Base-by-base conservation (phyloP, 2,797 vertebrate genomes). In the Channallabes apus region DNA sequence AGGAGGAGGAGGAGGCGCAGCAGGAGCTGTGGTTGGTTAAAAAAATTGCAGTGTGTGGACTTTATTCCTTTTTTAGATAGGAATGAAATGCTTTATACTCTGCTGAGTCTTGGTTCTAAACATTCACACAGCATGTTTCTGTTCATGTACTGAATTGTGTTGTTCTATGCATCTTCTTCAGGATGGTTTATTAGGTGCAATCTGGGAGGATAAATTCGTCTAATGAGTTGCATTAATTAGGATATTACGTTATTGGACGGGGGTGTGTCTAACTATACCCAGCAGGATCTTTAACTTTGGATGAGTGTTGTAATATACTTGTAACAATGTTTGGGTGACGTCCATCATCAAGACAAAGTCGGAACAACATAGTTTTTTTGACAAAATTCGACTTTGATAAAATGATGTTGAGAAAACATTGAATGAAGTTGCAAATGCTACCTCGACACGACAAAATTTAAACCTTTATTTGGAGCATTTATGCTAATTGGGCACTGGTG, bases 1-100 rank as follows among this genome's bases (percentile, higher is more conserved):
- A 51, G 93, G 90, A 17, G 95, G 89, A 0, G 91, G 88, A 86
- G 90, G 85, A 87, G 89, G 88, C 46, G 88, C 5, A 84, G 73
- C 80, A 61, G 87, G 84, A 71, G 76, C 78, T 87, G 64, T 1
- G 8, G 6, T 51, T 6, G 22, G 56, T 27, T n/a, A 54, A 3
- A 58, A 68, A 27, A 75, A 9, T 7, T 11, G 3, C 32, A 38
- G 58, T 24, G 62, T 41, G 22, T 79, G 14, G 18, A 17, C 32
- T 18, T 80, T 62, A n/a, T 32, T 38, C 17, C 38, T 38, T 24
- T n/a, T 38, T 7, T 6, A 38, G 15, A 71, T 22, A 69, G 8
- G 0, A 2, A 29, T 41, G 72, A 6, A 59, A 61, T n/a, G 9
- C 17, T 29, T 46, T 12, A 46, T 4, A 41, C 24, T 38, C 32